Percentiles rank a stretch among this genome's conserved stretches.
Conservation (phyloP, 1,140 invertebrate species). For the Condylostylus longicornis region DNA sequence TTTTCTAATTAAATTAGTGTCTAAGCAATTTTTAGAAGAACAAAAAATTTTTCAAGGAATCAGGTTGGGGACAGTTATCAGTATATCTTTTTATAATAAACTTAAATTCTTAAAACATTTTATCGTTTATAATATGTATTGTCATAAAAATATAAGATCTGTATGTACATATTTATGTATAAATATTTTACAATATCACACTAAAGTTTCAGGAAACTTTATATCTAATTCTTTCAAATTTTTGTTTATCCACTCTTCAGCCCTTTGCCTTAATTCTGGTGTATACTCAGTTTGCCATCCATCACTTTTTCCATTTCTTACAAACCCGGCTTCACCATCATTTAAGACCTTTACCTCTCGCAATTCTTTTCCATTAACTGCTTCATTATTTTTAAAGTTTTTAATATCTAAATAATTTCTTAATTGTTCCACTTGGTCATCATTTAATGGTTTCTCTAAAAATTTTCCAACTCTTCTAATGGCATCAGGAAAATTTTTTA, state of each 20-base stretch:
- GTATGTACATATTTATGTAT: too few species aligned
- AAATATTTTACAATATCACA: too few species aligned
- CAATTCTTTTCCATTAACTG: slow-evolving; percentile 49
- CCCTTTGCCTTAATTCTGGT: slow-evolving; percentile 37
- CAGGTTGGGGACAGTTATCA: too few species aligned
- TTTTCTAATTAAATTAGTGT: too few species aligned
- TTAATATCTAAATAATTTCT: slow-evolving; percentile 50
- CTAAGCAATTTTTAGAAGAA: too few species aligned
- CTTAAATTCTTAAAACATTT: too few species aligned
- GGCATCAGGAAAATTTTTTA: slow-evolving; percentile 38
- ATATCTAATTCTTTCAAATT: slow-evolving; percentile 42
- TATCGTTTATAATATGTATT: too few species aligned
- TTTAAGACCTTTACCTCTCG: slow-evolving; percentile 37
- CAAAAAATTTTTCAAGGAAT: too few species aligned
- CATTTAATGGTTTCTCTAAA: slow-evolving; percentile 38
- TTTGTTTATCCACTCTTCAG: slow-evolving; percentile 45
- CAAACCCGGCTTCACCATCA: slow-evolving; percentile 38
- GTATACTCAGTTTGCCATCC: slow-evolving; percentile 49
- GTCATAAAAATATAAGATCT: too few species aligned
- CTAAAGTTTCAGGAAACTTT: slow-evolving; percentile 31
- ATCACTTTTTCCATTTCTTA: slow-evolving; percentile 45
- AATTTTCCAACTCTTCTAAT: slow-evolving; percentile 43
- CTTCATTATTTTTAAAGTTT: slow-evolving; percentile 55
- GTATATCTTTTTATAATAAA: too few species aligned
- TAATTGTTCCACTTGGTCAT: slow-evolving; percentile 38